These are phyloP conservation scores for Camponotus vicinus DNA, from an alignment of 1,140 invertebrate genomes.

Conservation along the genomic window DNA sequence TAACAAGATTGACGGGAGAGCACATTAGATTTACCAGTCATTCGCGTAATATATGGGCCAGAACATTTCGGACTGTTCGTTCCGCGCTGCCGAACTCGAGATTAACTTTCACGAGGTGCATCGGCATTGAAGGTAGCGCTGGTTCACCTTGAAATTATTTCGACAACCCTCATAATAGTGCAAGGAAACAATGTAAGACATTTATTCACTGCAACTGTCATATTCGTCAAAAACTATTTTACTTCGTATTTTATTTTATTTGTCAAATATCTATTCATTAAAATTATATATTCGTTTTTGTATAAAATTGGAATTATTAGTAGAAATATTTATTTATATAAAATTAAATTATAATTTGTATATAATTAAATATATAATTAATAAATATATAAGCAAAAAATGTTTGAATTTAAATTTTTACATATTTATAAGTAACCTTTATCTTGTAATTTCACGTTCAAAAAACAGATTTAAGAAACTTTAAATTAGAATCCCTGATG, in stretches of 20 bases:
- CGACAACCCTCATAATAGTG: constrained; percentile 11
- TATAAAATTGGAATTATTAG: neutral
- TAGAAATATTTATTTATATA: neutral
- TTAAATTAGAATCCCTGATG: neutral
- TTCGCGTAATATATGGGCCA: constrained; percentile 36
- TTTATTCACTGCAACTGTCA: neutral
- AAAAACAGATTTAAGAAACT: neutral
- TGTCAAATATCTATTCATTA: neutral
- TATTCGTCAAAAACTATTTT: neutral
- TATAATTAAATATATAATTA: too few species aligned
- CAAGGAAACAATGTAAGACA: constrained; percentile 20
- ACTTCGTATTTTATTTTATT: neutral
- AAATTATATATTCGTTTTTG: neutral
- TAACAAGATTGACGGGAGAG: neutral
- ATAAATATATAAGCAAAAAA: neutral
- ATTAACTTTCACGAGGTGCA: constrained; percentile 64
- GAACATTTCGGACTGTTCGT: constrained; percentile 38
- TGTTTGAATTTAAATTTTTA: too few species aligned
- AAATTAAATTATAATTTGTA: neutral
- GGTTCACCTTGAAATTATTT: constrained; percentile 56
- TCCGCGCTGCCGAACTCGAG: constrained; percentile 48
- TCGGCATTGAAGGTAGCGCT: constrained; percentile 40
- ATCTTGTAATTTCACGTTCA: neutral
- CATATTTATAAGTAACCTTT: neutral
- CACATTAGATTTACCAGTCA: constrained; percentile 9